Evolutionary conservation across 37 sponge, comb jelly and placozoan genomes (phyloP).

Genomic region (Amphimedon queenslandica): DNA sequence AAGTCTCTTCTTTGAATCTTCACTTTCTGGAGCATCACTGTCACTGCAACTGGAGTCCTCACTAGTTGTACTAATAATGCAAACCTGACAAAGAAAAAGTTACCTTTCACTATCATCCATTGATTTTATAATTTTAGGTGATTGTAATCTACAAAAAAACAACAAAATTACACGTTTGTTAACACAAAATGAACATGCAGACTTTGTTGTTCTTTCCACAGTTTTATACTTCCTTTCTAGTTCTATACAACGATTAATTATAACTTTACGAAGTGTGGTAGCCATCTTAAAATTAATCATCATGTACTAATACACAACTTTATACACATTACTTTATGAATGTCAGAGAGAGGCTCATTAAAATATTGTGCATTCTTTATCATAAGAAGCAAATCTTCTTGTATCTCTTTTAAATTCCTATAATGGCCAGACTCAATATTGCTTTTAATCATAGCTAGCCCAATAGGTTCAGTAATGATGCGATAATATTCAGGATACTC

Average conservation of each 20-base stretch:
- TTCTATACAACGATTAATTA: constrained; percentile 37
- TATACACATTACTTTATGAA: constrained; percentile 24
- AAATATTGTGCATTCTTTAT: constrained; percentile 72
- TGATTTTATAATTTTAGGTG: too few relatives aligned
- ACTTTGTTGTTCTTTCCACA: constrained; percentile 2
- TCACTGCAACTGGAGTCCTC: too few relatives aligned
- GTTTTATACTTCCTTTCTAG: constrained; percentile 49
- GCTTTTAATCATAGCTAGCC: constrained; percentile 42
- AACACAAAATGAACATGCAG: background rate
- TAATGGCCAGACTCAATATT: constrained; percentile 50
- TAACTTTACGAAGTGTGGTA: constrained; percentile 38
- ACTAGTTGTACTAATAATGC: too few relatives aligned
- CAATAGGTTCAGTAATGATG: constrained; percentile 72
- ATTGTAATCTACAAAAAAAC: background rate
- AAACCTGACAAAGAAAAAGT: too few relatives aligned
- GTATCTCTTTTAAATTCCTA: constrained; percentile 34
- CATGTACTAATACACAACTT: background rate
- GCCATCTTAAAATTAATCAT: constrained; percentile 22
- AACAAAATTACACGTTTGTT: background rate
- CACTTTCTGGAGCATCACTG: too few relatives aligned
- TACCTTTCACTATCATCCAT: too few relatives aligned
- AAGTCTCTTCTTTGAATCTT: too few relatives aligned
- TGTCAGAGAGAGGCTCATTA: constrained; percentile 48
- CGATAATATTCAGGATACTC: constrained; percentile 77
- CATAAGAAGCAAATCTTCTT: constrained; percentile 59